Percentiles rank a stretch among this genome's conserved stretches.
Evolutionary conservation across 2,797 vertebrate genomes (phyloP).

Genomic region (Sebastes matsubarae): DNA sequence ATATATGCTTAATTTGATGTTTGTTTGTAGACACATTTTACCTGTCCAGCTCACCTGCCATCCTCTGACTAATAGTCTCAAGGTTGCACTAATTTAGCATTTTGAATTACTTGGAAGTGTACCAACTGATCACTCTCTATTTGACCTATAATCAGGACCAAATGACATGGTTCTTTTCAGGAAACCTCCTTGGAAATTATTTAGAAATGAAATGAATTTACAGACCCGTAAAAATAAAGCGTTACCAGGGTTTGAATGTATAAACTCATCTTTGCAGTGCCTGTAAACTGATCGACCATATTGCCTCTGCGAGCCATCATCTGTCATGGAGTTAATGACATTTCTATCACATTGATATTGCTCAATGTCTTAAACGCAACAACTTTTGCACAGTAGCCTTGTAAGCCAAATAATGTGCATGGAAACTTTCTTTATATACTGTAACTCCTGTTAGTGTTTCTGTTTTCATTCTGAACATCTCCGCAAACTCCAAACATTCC

Average conservation of each 20-base stretch:
- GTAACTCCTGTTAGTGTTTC: slow-evolving; percentile 2
- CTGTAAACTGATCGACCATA: slow-evolving; percentile 62
- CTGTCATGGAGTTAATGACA: slow-evolving; percentile 16
- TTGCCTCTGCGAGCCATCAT: slow-evolving; percentile 53
- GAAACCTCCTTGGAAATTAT: neutral
- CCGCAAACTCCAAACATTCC: slow-evolving; percentile 76
- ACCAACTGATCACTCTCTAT: neutral
- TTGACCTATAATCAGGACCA: neutral
- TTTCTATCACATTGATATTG: slow-evolving; percentile 38
- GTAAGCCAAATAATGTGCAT: slow-evolving; percentile 68
- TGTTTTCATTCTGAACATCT: slow-evolving; percentile 18
- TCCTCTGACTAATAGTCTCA: neutral
- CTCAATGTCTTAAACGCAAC: slow-evolving; percentile 54
- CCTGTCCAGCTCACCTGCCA: neutral
- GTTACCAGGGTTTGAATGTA: slow-evolving; percentile 40
- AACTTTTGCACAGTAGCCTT: slow-evolving; percentile 69
- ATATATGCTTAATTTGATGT: neutral
- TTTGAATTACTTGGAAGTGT: neutral
- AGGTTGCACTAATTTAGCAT: neutral
- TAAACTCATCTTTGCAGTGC: slow-evolving; percentile 63
- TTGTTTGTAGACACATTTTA: neutral
- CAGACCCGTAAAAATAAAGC: slow-evolving; percentile 1
- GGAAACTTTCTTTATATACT: slow-evolving; percentile 39
- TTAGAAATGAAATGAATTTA: neutral
- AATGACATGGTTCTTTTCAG: neutral